Evolutionary conservation across 2,888 invertebrate genomes (phyloP).

Genomic region (Cephus nigrinus): DNA sequence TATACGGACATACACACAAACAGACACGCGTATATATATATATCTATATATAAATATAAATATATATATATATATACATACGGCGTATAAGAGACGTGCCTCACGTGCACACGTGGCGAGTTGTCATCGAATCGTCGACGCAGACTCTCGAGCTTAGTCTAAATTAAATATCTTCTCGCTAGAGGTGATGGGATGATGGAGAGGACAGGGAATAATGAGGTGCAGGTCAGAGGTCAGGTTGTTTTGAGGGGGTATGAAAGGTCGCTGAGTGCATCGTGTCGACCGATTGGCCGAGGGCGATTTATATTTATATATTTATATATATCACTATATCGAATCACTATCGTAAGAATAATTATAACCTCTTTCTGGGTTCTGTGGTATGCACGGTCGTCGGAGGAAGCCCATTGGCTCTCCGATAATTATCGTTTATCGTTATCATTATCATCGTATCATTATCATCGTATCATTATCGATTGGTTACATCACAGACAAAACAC

Average conservation of each 20-base stretch:
- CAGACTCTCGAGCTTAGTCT: constrained; percentile 59
- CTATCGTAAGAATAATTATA: not conserved
- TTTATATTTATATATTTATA: not conserved
- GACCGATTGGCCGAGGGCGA: constrained; percentile 15
- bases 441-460: not conserved
- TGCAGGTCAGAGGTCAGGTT: not conserved
- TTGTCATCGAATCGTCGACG: constrained; percentile 2
- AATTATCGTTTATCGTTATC: not conserved
- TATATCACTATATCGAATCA: not conserved
- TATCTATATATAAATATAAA: too few relatives aligned
- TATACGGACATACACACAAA: not conserved
- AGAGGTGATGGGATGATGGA: not conserved
- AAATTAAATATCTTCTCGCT: constrained; percentile 51
- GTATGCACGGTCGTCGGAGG: not conserved
- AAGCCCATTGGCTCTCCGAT: not conserved
- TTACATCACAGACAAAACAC: not conserved
- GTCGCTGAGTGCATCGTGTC: constrained; percentile 49
- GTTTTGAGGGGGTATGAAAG: constrained; percentile 31
- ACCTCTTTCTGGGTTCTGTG: not conserved
- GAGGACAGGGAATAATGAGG: not conserved
- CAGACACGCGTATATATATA: too few relatives aligned
- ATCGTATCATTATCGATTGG: not conserved
- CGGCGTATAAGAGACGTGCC: not conserved
- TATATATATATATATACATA: not conserved
- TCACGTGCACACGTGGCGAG: not conserved